phyloP scores from a whole-genome alignment of 1,140 invertebrate genomes.

The Forficula auricularia region DNA sequence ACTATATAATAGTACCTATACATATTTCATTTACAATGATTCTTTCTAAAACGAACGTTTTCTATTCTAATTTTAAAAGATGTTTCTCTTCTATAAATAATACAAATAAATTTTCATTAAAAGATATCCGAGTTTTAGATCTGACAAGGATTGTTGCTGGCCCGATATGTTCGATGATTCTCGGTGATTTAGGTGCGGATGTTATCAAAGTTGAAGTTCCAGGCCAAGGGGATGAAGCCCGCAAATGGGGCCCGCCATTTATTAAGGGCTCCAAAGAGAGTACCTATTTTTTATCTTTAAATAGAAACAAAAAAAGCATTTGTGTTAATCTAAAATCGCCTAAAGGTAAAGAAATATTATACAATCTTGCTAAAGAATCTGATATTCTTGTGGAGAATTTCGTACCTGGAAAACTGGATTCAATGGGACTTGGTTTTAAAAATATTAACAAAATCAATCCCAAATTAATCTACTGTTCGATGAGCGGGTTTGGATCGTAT shows the following conservation, averaged over 20 bases:
- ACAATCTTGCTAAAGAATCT: conserved; percentile 50
- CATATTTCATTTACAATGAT: too few species aligned
- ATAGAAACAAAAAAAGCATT: conserved; percentile 91
- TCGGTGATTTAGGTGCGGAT: conserved; percentile 87
- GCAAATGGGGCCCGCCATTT: conserved; percentile 88
- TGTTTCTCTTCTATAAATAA: too few species aligned
- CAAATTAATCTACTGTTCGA: conserved; percentile 78
- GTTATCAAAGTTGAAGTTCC: conserved; percentile 78
- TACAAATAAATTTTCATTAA: too few species aligned
- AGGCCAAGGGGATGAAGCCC: conserved; percentile 69
- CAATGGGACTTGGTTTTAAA: conserved; percentile 63
- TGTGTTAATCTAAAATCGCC: conserved; percentile 64
- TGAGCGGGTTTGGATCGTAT: conserved; percentile 75
- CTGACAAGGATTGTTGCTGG: conserved; percentile 68
- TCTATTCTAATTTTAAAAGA: too few species aligned
- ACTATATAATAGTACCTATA: too few species aligned
- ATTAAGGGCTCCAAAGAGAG: conserved; percentile 36
- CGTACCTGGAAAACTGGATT: conserved; percentile 70
- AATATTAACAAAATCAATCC: conserved; percentile 52
- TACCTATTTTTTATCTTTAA: conserved; percentile 72
- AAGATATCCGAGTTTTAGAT: conserved; percentile 60
- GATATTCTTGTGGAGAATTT: conserved; percentile 92
- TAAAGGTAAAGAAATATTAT: conserved; percentile 53
- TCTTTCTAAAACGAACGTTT: too few species aligned
- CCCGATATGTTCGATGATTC: conserved; percentile 80